Conservation (phyloP, 2,888 invertebrate species). For the Hybos culiciformis region DNA sequence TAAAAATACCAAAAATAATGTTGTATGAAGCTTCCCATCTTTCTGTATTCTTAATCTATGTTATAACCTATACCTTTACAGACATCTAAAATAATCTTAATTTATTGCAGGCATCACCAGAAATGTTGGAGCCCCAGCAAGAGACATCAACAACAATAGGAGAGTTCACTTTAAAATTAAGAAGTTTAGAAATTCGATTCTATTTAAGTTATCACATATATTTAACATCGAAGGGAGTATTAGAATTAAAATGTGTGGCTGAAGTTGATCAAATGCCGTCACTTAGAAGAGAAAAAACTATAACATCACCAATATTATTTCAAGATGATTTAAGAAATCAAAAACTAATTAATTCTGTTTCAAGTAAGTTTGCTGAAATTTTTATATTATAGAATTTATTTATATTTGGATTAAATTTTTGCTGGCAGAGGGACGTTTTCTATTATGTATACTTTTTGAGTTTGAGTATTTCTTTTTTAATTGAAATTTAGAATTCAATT, state of each 20-base stretch:
- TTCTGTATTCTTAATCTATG: no score
- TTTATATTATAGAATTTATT: background rate
- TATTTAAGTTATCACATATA: slow-evolving; percentile 28
- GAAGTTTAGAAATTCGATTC: slow-evolving; percentile 29
- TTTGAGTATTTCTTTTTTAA: background rate
- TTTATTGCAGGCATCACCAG: slow-evolving; percentile 24
- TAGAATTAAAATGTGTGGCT: slow-evolving; percentile 28
- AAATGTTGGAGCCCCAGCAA: slow-evolving; percentile 24
- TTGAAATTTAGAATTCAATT: background rate
- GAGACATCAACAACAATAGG: slow-evolving; percentile 29
- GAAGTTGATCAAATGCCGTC: slow-evolving; percentile 28
- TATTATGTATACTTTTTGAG: background rate
- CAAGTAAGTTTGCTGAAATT: slow-evolving; percentile 20
- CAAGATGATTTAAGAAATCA: slow-evolving; percentile 30
- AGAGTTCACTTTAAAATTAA: slow-evolving; percentile 26
- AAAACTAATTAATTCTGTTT: slow-evolving; percentile 25
- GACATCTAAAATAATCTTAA: no score
- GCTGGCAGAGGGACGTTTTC: background rate
- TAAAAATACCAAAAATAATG: no score
- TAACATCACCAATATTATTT: slow-evolving; percentile 23
- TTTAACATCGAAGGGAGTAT: slow-evolving; percentile 18
- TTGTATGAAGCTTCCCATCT: no score
- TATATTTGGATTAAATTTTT: background rate
- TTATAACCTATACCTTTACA: no score
- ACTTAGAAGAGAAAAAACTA: slow-evolving; percentile 22